These are phyloP conservation scores for Coluber constrictor DNA, from an alignment of 2,797 vertebrate species.

Conservation along the genomic window DNA sequence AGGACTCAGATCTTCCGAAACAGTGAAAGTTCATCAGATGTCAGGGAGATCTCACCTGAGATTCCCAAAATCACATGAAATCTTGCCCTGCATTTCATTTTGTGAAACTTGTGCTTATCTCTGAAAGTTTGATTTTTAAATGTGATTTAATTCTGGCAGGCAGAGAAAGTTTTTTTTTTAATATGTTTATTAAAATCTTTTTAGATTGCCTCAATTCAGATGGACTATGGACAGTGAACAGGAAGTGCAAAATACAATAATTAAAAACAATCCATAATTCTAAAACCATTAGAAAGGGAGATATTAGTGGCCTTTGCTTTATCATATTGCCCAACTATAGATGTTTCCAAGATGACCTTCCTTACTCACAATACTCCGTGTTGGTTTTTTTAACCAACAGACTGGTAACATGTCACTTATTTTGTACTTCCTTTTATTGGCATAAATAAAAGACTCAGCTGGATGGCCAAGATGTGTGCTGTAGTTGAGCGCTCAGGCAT, in stretches of 20 bases:
- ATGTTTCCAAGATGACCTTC: not conserved
- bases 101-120: not conserved
- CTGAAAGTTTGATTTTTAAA: not conserved
- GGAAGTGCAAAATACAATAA: not conserved
- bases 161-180: not conserved
- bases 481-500: not conserved
- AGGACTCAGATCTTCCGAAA: not conserved
- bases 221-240: not conserved
- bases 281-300: not conserved
- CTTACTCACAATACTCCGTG: not conserved
- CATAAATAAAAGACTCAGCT: not conserved
- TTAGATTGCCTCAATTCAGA: not conserved
- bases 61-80: not conserved
- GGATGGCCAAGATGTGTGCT: not conserved
- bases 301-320: not conserved
- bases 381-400: not conserved
- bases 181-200: not conserved
- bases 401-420: not conserved
- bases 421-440: not conserved
- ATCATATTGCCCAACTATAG: not conserved
- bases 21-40: not conserved
- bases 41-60: not conserved
- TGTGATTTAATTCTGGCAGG: not conserved
- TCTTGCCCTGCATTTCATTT: not conserved
- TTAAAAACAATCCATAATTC: not conserved